Base-by-base conservation (phyloP, 2,113 vertebrate species). In the Tachysurus vachellii region DNA sequence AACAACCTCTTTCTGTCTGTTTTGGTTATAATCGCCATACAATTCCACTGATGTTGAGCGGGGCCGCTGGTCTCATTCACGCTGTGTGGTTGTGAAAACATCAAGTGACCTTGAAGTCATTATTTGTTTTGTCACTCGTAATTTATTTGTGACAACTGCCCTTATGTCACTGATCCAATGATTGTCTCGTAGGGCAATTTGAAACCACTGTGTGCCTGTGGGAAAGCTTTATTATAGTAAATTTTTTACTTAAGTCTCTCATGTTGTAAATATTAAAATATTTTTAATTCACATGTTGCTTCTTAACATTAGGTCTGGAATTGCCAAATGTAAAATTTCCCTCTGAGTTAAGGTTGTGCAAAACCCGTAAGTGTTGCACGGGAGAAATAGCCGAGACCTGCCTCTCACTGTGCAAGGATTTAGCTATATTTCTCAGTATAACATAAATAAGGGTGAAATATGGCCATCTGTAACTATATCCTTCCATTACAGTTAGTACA, bases 131-230 rank as follows among this genome's bases (percentile, higher is more conserved):
- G 82, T 62, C 77, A 86, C 81, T 87, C 80, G 86, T 91, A 85
- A 91, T 91, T 89, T 90, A 91, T 91, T 86, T 86, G 77, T 85
- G 89, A 91, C 82, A 86, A 84, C 68, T 84, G 86, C 44, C 85
- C 85, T 83, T 42, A 71, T 85, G 53, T 79, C 82, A 84, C 81
- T 44, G 61, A 84, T 61, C 89, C 80, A 80, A 85, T 61, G 76
- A 54, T 83, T 85, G 62, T 84, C 53, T 84, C 70, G 73, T 21
- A 53, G 77, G 23, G 56, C 71, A 76, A 80, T 90, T 83, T 54
- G 57, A 88, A 68, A 76, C 80, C 19, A 88, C 53, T 62, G 54
- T 56, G 44, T 31, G 79, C 61, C 77, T 70, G 59, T 82, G 21
- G n/a, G 13, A 70, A 79, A 14, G 19, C 71, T 73, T 64, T 9